Evolutionary conservation across 1,140 invertebrate genomes (phyloP), one percentile per base, ranked within the genome.

Genomic region (Wasmannia auropunctata): DNA sequence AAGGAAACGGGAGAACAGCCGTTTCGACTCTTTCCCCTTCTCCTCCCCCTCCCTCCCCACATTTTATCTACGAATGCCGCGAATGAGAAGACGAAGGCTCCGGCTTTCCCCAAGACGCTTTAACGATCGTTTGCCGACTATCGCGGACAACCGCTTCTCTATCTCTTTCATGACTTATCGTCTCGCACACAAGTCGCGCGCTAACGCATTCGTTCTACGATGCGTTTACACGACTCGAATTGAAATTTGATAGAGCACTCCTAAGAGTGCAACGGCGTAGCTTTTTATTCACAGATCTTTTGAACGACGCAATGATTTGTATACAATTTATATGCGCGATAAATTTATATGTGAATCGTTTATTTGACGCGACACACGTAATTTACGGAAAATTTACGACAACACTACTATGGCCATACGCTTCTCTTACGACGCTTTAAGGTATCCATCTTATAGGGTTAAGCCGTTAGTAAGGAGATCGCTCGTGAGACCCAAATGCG

Each of bases 1-100:
- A 79, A 86, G 83, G 60, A 91, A 88, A 87, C 87, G 90, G 84
- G 90, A 69, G 85, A 86, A 87, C 84, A 85, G 81, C 49, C 80
- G 60, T 87, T 90, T 31, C 75, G 46, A 62, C 58, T 51, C 69
- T 62, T 83, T 56, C 72, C 62, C 77, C 43, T n/a, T n/a, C n/a
- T 46, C 22, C 58, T 19, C 60, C 31, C 31, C 3, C 3, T 1
- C 60, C 51, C 63, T 60, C 81, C 51, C 37, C 54, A 76, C 56
- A 22, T 79, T 86, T 70, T 84, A 79, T 76, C 65, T 63, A 65
- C 37, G 28, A 67, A 67, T 46, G 75, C 83, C 76, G 81, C 70
- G 77, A 85, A 80, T 75, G 80, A 67, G 54, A 74, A 83, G 69
- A 87, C 62, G 81, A 79, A 88, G 84, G 58, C 74, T 67, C 25